A percentile compares a stretch with the other conserved stretches of the same genome.
Conservation (phyloP, 2,797 vertebrate genomes). For the Siniperca scherzeri region DNA sequence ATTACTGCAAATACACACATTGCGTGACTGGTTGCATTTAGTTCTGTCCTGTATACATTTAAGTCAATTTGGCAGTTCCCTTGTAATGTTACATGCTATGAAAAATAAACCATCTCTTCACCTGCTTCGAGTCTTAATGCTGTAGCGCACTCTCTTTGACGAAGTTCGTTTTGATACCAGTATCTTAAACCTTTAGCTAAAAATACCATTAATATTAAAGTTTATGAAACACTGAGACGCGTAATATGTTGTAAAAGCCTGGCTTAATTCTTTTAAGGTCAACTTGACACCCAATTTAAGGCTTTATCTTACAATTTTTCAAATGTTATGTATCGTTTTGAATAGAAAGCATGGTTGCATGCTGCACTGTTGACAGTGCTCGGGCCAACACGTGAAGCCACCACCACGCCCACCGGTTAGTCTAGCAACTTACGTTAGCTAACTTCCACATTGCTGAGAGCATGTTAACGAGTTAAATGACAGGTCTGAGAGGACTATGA, state of each 20-base stretch:
- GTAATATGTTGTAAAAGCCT: neutral
- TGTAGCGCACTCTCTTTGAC: neutral
- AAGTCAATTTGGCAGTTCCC: neutral
- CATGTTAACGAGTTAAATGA: no score
- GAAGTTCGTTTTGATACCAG: neutral
- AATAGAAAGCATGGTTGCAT: neutral
- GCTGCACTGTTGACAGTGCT: constrained; percentile 38
- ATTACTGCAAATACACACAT: neutral
- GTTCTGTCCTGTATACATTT: neutral
- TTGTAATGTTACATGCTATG: neutral
- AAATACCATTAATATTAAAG: accelerated
- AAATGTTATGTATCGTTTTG: no score
- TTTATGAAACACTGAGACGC: neutral
- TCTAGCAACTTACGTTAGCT: neutral
- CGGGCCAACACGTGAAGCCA: constrained; percentile 25
- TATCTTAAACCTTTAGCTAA: neutral
- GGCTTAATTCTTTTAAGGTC: no score
- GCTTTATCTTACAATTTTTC: accelerated
- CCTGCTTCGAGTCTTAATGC: neutral
- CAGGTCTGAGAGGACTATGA: accelerated
- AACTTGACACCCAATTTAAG: neutral
- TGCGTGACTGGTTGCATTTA: neutral
- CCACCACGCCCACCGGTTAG: constrained; percentile 50
- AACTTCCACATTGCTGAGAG: neutral
- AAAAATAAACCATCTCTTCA: neutral